Conservation (phyloP, 2,113 vertebrate species). For the Andinoacara biseriatus region DNA sequence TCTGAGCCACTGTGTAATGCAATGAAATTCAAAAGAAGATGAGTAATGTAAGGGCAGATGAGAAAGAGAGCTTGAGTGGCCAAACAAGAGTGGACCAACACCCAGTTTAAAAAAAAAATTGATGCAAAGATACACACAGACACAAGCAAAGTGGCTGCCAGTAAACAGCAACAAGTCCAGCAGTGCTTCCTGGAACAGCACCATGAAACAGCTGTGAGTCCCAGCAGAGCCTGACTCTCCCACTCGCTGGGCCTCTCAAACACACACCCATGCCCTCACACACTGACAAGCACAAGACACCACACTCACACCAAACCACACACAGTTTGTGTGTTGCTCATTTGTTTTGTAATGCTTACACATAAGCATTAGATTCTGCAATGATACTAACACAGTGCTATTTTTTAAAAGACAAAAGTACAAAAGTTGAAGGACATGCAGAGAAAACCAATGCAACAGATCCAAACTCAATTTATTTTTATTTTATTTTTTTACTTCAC, state of each 20-base stretch:
- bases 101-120: slow-evolving; percentile 36
- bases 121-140: slow-evolving; percentile 38
- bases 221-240: slow-evolving; percentile 77
- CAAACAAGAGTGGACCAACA: slow-evolving; percentile 55
- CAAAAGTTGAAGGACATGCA: neutral
- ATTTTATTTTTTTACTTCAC: neutral
- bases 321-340: slow-evolving; percentile 17
- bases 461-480: neutral
- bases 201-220: slow-evolving; percentile 77
- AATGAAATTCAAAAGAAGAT: slow-evolving; percentile 28
- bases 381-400: neutral
- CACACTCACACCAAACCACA: slow-evolving; percentile 31
- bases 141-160: slow-evolving; percentile 64
- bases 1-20: neutral
- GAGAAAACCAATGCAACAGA: neutral
- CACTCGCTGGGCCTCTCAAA: slow-evolving; percentile 71
- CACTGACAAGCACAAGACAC: slow-evolving; percentile 52
- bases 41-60: slow-evolving; percentile 26
- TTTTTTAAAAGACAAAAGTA: neutral
- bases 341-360: neutral
- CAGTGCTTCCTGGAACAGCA: slow-evolving; percentile 78
- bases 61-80: slow-evolving; percentile 26
- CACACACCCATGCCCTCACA: slow-evolving; percentile 69
- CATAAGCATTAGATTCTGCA: slow-evolving; percentile 10
- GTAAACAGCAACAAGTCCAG: slow-evolving; percentile 79